Evolutionary conservation across 2,113 vertebrate species (phyloP).

Genomic region (Erinaceus europaeus): DNA sequence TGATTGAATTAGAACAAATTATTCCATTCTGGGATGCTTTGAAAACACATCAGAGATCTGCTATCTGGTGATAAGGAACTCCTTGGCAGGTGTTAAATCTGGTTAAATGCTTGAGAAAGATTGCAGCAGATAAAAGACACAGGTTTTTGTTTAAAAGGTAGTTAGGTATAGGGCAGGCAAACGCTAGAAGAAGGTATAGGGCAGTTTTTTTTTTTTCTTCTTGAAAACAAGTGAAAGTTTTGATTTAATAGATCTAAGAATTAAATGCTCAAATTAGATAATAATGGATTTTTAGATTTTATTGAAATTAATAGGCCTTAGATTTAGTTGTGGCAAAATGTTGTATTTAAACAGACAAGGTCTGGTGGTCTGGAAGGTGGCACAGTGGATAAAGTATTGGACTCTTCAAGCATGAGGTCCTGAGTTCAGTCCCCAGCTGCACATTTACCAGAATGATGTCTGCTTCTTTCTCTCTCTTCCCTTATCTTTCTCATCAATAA

Average conservation of each 20-base stretch:
- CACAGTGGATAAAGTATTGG: too few species aligned
- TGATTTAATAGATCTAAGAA: conserved; percentile 1
- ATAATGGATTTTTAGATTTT: not conserved
- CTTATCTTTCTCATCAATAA: too few species aligned
- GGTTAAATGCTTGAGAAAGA: not conserved
- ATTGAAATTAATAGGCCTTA: not conserved
- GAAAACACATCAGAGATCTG: conserved; percentile 29
- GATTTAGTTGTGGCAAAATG: too few species aligned
- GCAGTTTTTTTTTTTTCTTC: too few species aligned
- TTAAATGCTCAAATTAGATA: conserved; percentile 1
- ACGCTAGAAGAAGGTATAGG: not conserved
- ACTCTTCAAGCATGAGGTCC: too few species aligned
- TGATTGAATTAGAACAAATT: conserved; percentile 16
- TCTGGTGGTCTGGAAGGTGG: too few species aligned
- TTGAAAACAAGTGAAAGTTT: too few species aligned
- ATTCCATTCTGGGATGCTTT: not conserved
- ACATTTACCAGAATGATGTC: too few species aligned
- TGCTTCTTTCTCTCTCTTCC: too few species aligned
- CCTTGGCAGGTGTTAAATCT: not conserved
- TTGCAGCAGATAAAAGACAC: not conserved
- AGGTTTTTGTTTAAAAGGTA: not conserved
- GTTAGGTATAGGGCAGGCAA: not conserved
- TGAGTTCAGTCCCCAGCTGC: too few species aligned
- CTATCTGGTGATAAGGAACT: not conserved
- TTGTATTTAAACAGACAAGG: not conserved